These are phyloP conservation scores for Eira barbara DNA, from an alignment of 2,113 vertebrate species.

Conservation along the genomic window DNA sequence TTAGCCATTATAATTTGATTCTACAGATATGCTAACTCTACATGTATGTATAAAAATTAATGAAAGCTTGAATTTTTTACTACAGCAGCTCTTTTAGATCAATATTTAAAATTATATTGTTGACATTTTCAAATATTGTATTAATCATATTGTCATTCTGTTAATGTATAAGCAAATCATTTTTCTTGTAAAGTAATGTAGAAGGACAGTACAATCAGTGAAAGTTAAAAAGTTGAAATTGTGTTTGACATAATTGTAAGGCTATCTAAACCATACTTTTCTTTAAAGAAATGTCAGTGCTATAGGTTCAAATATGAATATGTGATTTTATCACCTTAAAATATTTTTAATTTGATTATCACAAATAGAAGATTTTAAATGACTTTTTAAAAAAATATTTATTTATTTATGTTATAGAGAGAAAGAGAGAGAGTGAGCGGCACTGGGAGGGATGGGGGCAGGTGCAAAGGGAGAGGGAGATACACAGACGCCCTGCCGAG, in stretches of 20 bases:
- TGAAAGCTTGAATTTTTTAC: neutral
- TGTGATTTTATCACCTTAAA: neutral
- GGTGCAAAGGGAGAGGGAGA: neutral
- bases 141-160: neutral
- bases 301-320: neutral
- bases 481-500: neutral
- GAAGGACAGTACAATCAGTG: neutral
- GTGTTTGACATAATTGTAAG: neutral
- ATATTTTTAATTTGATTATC: neutral
- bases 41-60: neutral
- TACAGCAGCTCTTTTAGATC: neutral
- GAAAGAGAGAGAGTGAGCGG: neutral
- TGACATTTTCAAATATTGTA: neutral
- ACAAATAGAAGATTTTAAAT: neutral
- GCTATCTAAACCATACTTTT: neutral
- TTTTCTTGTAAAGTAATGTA: neutral
- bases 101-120: neutral
- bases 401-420: neutral
- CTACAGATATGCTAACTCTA: neutral
- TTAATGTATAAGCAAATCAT: neutral
- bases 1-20: neutral
- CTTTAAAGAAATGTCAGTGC: neutral
- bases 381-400: neutral
- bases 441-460: neutral
- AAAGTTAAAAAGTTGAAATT: neutral